phyloP scores from a whole-genome alignment of 2,888 invertebrate species.

The Fissipunctia ypsillon region DNA sequence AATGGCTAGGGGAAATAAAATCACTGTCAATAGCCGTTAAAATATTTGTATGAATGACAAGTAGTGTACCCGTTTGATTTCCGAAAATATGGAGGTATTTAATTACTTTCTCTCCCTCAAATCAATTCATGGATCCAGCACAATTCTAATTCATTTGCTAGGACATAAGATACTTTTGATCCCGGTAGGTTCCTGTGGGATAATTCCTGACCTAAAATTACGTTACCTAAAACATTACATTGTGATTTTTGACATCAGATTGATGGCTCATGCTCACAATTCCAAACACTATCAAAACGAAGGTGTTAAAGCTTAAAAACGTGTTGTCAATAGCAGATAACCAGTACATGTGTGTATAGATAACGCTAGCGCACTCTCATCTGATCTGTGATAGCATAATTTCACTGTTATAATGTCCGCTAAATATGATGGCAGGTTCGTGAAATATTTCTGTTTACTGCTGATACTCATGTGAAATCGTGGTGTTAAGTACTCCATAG shows the following conservation, averaged over 20 bases:
- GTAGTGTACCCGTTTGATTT: background rate
- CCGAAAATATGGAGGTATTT: background rate
- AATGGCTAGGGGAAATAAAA: slow-evolving; percentile 19
- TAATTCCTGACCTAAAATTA: background rate
- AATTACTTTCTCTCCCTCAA: background rate
- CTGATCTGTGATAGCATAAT: slow-evolving; percentile 53
- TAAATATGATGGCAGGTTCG: slow-evolving; percentile 14
- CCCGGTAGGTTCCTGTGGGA: background rate
- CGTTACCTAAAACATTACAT: too few species aligned
- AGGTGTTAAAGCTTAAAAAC: slow-evolving; percentile 24
- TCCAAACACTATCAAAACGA: background rate
- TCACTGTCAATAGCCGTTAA: background rate
- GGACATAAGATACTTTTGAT: background rate
- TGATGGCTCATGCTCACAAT: background rate
- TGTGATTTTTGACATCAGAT: background rate
- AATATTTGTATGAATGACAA: background rate
- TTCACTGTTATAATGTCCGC: slow-evolving; percentile 30
- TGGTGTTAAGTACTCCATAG: background rate
- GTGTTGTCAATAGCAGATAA: slow-evolving; percentile 54
- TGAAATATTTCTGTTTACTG: slow-evolving; percentile 2
- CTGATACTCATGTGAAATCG: too few species aligned
- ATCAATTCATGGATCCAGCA: background rate
- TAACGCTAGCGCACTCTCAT: slow-evolving; percentile 52
- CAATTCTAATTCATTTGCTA: background rate
- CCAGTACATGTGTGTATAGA: slow-evolving; percentile 30